These are phyloP conservation scores for Clitarchus hookeri DNA, from an alignment of 2,888 invertebrate species.

Conservation along the genomic window DNA sequence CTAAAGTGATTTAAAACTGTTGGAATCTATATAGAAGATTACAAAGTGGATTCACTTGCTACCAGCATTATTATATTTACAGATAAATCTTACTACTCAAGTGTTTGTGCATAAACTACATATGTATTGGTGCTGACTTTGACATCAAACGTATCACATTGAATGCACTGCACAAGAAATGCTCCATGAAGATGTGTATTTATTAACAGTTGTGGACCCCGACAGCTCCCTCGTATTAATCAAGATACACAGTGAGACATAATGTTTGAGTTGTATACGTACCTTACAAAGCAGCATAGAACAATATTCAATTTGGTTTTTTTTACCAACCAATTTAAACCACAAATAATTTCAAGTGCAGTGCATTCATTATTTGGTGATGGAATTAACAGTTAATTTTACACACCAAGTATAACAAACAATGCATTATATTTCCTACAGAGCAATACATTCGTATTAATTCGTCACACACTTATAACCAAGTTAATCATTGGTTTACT, in stretches of 20 bases:
- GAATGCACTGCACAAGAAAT: slow-evolving; percentile 9
- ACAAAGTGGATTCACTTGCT: not conserved
- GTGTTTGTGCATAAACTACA: slow-evolving; percentile 7
- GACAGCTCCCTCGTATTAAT: no score
- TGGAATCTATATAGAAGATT: not conserved
- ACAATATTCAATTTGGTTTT: no score
- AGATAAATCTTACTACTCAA: not conserved
- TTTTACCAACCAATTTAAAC: not conserved
- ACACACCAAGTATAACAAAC: slow-evolving; percentile 1
- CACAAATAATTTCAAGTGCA: not conserved
- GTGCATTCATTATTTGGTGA: not conserved
- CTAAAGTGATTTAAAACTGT: not conserved
- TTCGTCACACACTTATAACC: not conserved
- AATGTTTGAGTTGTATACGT: no score
- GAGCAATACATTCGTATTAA: not conserved
- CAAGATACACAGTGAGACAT: no score
- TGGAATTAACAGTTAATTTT: not conserved
- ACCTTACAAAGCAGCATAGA: not conserved
- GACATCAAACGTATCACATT: not conserved
- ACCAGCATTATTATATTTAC: not conserved
- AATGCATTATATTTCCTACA: not conserved
- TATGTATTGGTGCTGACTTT: not conserved
- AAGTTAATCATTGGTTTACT: not conserved
- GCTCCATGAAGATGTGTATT: not conserved
- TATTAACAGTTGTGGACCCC: no score